Conservation (phyloP, 2,888 invertebrate genomes). For the Chloromyia formosa region DNA sequence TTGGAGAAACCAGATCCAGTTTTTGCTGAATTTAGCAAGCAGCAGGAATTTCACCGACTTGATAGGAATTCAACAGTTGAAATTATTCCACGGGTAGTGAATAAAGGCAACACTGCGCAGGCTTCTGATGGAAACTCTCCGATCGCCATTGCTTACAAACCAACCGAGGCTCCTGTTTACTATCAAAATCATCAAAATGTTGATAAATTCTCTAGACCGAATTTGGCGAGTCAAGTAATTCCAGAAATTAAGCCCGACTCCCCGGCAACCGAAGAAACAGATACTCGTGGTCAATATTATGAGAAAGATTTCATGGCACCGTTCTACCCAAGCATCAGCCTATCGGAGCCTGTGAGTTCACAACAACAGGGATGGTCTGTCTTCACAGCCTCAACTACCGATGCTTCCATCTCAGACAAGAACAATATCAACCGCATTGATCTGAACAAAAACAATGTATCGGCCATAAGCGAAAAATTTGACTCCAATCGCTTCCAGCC, state of each 20-base stretch:
- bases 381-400: constrained; percentile 59
- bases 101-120: constrained; percentile 54
- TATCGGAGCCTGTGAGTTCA: constrained; percentile 65
- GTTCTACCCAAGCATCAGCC: constrained; percentile 73
- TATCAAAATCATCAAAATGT: constrained; percentile 50
- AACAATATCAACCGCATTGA: constrained; percentile 62
- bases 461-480: constrained; percentile 66
- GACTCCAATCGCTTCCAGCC: constrained; percentile 75
- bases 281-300: constrained; percentile 61
- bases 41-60: constrained; percentile 60
- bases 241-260: constrained; percentile 64
- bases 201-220: constrained; percentile 64
- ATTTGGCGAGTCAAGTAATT: constrained; percentile 65
- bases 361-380: constrained; percentile 72
- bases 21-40: constrained; percentile 55
- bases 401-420: constrained; percentile 56
- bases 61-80: constrained; percentile 60
- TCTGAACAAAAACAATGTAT: constrained; percentile 49
- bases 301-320: constrained; percentile 73
- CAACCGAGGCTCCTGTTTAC: constrained; percentile 65
- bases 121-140: constrained; percentile 59
- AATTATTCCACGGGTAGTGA: constrained; percentile 64
- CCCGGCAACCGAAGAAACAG: constrained; percentile 57
- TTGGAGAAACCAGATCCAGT: constrained; percentile 70
- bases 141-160: constrained; percentile 73